Evolutionary conservation across 1,140 invertebrate species (phyloP), one percentile per base, ranked within the genome.

Genomic region (Bombus ignitus): DNA sequence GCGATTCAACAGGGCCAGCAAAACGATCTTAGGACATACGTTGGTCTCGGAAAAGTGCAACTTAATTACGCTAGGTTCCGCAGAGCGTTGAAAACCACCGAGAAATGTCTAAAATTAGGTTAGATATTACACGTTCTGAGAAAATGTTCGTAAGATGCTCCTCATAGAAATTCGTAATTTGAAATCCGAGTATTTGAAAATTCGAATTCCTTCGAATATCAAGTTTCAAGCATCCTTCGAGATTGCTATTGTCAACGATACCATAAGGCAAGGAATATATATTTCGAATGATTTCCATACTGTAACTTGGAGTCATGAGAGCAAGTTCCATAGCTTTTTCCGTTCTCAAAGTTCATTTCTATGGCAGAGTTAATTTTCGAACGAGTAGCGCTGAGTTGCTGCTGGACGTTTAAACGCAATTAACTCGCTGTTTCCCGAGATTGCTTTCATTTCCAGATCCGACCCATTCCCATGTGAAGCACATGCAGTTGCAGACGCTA

Each of bases 31-130:
- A 91, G 89, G 81, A 93, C 92, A 0, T 88, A 93, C 42, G 65
- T 94, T 0, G 93, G 94, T 0, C 85, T 92, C 1, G 87, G 85
- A 39, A 87, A 66, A 37, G 88, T 89, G 3, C 83, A 93, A 42
- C 85, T 88, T 0, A 87, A 87, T 53, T 87, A 80, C 28, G 90
- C 90, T 0, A 90, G 85, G 44, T 94, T 93, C 81, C 42, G 42
- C 0, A 82, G 78, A 12, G 94, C 94, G 2, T 75, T 81, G 12
- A 75, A 90, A 12, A 79, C 92, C 8, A 89, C 91, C 0, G 68
- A 91, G 44, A 91, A 88, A 83, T 94, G 93, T 77, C 85, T 91
- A 42, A 44, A 88, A 78, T 90, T 93, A 82, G 92, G 94, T 94
- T 83, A 81, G 82, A 42, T 53, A 53, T 53, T 53, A 22, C 47